These are phyloP conservation scores for Smutsia temminckii DNA, from an alignment of 2,797 vertebrate genomes.

Conservation along the genomic window DNA sequence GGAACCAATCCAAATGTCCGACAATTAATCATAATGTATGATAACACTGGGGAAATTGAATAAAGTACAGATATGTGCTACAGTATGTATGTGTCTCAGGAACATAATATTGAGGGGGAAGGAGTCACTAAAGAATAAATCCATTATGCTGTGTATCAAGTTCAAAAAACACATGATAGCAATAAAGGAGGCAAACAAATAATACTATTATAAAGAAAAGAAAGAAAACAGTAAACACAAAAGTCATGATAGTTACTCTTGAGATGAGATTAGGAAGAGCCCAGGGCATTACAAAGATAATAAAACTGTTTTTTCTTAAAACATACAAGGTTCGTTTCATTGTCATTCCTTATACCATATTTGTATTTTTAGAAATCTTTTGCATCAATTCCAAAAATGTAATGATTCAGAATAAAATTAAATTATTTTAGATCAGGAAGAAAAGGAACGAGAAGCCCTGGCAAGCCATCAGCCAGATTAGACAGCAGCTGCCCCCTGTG, in stretches of 20 bases:
- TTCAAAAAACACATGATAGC: background rate
- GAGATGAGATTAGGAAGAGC: background rate
- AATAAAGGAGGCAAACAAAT: background rate
- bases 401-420: background rate
- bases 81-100: background rate
- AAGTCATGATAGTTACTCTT: background rate
- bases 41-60: background rate
- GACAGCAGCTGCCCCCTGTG: background rate
- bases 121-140: background rate
- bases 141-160: background rate
- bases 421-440: background rate
- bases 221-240: background rate
- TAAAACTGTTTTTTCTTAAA: background rate
- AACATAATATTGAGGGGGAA: background rate
- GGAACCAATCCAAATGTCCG: background rate
- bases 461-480: background rate
- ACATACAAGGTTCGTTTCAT: background rate
- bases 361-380: background rate
- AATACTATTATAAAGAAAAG: background rate
- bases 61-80: background rate
- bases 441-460: background rate
- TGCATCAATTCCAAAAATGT: background rate
- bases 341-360: background rate
- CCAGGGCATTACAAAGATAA: background rate
- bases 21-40: background rate